Conservation (phyloP, 92 coral and sea anemone species). For the Porites cylindrica region DNA sequence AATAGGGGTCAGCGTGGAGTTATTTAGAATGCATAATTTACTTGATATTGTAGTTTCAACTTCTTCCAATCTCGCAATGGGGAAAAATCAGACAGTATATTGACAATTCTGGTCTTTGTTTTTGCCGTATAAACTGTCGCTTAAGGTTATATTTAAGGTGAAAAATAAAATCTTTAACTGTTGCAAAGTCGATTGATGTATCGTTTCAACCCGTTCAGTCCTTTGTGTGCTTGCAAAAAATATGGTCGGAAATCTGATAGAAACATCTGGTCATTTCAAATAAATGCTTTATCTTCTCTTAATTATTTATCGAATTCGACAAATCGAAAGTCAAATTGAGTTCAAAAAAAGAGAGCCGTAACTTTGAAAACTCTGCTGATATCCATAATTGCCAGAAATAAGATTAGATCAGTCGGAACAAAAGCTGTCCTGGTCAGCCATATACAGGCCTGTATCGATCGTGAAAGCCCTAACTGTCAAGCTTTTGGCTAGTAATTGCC, state of each 20-base stretch:
- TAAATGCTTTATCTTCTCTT: conserved; percentile 33
- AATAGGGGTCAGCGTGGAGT: conserved; percentile 23
- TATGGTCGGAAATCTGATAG: not conserved
- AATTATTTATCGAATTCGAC: conserved; percentile 54
- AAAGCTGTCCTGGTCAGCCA: no score
- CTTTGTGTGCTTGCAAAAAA: not conserved
- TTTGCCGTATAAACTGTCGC: not conserved
- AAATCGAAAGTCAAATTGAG: conserved; percentile 56
- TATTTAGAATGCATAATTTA: conserved; percentile 53
- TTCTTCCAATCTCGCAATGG: conserved; percentile 5
- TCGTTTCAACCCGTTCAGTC: not conserved
- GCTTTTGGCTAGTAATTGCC: not conserved
- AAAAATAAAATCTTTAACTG: not conserved
- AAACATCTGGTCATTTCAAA: conserved; percentile 47
- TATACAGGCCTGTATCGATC: no score
- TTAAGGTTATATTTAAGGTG: not conserved
- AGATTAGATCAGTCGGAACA: no score
- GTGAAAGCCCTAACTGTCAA: not conserved
- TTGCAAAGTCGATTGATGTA: not conserved
- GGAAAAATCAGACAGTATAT: not conserved
- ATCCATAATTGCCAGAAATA: conserved; percentile 4
- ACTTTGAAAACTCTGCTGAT: conserved; percentile 31
- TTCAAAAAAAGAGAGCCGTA: conserved; percentile 23
- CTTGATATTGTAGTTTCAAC: conserved; percentile 17
- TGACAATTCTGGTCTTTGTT: not conserved